A percentile compares a stretch with the other conserved stretches of the same genome.
Evolutionary conservation across 2,113 vertebrate genomes (phyloP).

Genomic region (Carollia perspicillata): DNA sequence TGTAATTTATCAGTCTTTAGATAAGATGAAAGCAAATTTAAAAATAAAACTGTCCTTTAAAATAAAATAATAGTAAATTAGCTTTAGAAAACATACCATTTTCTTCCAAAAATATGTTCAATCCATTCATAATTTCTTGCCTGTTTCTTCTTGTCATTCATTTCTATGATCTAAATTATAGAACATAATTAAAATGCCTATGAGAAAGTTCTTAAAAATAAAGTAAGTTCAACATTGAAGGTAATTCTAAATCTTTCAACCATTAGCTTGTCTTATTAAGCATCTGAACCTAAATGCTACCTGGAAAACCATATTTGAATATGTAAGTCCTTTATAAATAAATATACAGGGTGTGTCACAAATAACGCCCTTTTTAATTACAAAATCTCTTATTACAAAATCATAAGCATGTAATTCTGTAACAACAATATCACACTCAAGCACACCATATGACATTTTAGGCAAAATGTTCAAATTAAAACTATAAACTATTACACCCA

Average conservation of each 20-base stretch:
- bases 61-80: not conserved
- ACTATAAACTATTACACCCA: too few relatives aligned
- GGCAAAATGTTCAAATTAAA: too few relatives aligned
- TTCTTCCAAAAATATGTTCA: conserved; percentile 52
- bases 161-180: conserved; percentile 59
- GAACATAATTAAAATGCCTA: conserved; percentile 40
- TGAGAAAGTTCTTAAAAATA: conserved; percentile 37
- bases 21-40: conserved; percentile 24
- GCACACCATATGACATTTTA: too few relatives aligned
- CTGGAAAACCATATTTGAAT: conserved; percentile 18
- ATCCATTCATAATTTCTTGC: conserved; percentile 52
- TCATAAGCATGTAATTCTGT: too few relatives aligned
- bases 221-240: conserved; percentile 17
- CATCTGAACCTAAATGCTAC: not conserved
- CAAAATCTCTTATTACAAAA: too few relatives aligned
- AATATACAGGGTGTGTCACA: not conserved
- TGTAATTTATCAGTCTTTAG: not conserved
- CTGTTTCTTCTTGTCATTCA: conserved; percentile 54
- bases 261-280: not conserved
- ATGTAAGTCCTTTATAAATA: conserved; percentile 1
- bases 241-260: not conserved
- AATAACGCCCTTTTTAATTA: too few relatives aligned
- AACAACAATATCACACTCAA: too few relatives aligned
- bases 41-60: conserved; percentile 20
- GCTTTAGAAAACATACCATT: conserved; percentile 55